Conservation (phyloP, 2,797 vertebrate species). For the Gymnoscopelus braueri region DNA sequence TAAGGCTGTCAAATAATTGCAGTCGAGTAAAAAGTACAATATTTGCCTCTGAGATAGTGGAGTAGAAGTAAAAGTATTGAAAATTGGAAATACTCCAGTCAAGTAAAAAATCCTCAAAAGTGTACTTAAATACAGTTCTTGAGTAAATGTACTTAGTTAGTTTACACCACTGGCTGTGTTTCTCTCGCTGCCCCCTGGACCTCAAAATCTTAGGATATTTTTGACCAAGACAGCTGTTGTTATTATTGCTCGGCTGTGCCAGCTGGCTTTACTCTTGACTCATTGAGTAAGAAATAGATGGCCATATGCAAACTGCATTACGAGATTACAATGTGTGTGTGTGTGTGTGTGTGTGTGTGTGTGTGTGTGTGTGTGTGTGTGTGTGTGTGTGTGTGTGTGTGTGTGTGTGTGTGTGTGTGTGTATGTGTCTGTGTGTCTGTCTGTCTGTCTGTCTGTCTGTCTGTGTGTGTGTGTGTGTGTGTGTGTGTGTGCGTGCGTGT, state of each 20-base stretch:
- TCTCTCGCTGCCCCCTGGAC: no score
- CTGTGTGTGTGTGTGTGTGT: neutral
- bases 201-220: neutral
- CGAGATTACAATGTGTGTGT: neutral
- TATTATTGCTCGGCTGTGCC: neutral
- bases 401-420: neutral
- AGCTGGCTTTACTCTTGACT: constrained; percentile 59
- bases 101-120: no score
- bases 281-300: constrained; percentile 37
- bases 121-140: no score
- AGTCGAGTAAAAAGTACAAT: no score
- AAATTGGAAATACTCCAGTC: no score
- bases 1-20: no score
- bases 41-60: no score
- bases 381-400: no score
- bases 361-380: neutral
- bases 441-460: no score
- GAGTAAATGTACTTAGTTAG: no score
- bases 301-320: neutral
- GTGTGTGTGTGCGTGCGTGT: neutral
- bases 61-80: no score
- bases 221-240: constrained; percentile 28
- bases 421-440: neutral
- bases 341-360: neutral
- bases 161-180: no score